Percentiles rank a stretch among this genome's conserved stretches.
These are phyloP conservation scores for Caenorhabditis virilis DNA, from an alignment of 2,888 invertebrate species.

Conservation along the genomic window DNA sequence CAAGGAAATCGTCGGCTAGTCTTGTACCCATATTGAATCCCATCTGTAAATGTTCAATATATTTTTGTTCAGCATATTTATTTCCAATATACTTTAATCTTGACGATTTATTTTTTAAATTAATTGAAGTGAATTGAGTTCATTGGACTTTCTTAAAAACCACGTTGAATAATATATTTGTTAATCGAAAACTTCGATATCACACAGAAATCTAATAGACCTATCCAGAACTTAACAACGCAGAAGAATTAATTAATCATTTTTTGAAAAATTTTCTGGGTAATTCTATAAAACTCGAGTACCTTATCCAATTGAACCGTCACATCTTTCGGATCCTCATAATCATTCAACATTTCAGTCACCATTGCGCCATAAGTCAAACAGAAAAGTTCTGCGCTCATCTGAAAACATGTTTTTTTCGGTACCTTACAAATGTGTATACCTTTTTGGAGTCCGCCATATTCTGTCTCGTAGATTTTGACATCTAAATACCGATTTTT, in stretches of 20 bases:
- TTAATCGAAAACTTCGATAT: too few species aligned
- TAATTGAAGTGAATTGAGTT: too few species aligned
- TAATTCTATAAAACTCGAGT: slow-evolving; percentile 3
- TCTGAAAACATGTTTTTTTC: slow-evolving; percentile 30
- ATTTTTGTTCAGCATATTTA: neutral
- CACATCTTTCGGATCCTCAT: slow-evolving; percentile 94
- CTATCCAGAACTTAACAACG: neutral
- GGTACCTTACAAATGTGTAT: neutral
- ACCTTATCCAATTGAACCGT: slow-evolving; percentile 86
- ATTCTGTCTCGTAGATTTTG: slow-evolving; percentile 40
- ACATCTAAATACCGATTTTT: too few species aligned
- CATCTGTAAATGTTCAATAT: slow-evolving; percentile 65
- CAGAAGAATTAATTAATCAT: too few species aligned
- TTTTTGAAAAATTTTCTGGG: neutral
- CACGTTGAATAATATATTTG: too few species aligned
- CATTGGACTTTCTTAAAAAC: too few species aligned
- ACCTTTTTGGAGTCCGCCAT: slow-evolving; percentile 50
- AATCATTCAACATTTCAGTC: slow-evolving; percentile 92
- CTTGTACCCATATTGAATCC: slow-evolving; percentile 98
- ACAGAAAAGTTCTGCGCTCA: slow-evolving; percentile 81
- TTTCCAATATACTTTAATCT: too few species aligned
- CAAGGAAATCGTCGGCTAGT: slow-evolving; percentile 94
- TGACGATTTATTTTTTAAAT: too few species aligned
- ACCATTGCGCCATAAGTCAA: slow-evolving; percentile 97
- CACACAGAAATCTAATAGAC: neutral